Conservation (phyloP, 2,888 invertebrate genomes). For the Drepana falcataria region DNA sequence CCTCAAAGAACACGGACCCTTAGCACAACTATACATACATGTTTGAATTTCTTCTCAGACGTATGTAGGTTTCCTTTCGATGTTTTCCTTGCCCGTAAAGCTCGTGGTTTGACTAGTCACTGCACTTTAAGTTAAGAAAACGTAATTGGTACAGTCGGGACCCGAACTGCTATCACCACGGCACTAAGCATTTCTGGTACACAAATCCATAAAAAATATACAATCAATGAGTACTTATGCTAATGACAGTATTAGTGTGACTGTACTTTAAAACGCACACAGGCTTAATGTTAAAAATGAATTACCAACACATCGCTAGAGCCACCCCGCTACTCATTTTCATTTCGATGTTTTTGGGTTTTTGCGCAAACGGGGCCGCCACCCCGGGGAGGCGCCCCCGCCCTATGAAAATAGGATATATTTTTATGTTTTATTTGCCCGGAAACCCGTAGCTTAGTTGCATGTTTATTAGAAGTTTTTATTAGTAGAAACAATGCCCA, state of each 20-base stretch:
- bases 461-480: conserved; percentile 79
- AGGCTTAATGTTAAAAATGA: conserved; percentile 77
- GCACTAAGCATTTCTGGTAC: too few relatives aligned
- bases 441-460: conserved; percentile 77
- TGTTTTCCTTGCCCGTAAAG: too few relatives aligned
- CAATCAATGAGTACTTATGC: too few relatives aligned
- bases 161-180: too few relatives aligned
- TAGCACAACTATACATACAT: too few relatives aligned
- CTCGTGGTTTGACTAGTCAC: too few relatives aligned
- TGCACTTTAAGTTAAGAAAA: too few relatives aligned
- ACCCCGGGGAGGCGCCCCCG: conserved; percentile 46
- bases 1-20: too few relatives aligned
- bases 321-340: conserved; percentile 75
- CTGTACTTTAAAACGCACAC: conserved; percentile 79
- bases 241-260: conserved; percentile 20
- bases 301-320: conserved; percentile 72
- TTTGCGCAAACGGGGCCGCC: conserved; percentile 70
- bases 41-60: too few relatives aligned
- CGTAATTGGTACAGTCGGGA: too few relatives aligned
- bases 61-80: too few relatives aligned
- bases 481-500: conserved; percentile 72
- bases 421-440: conserved; percentile 79
- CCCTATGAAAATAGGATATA: conserved; percentile 80
- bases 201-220: too few relatives aligned
- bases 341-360: conserved; percentile 80